Evolutionary conservation across 2,797 vertebrate species (phyloP), one percentile per base, ranked within the genome.

Genomic region (Typhlichthys subterraneus): DNA sequence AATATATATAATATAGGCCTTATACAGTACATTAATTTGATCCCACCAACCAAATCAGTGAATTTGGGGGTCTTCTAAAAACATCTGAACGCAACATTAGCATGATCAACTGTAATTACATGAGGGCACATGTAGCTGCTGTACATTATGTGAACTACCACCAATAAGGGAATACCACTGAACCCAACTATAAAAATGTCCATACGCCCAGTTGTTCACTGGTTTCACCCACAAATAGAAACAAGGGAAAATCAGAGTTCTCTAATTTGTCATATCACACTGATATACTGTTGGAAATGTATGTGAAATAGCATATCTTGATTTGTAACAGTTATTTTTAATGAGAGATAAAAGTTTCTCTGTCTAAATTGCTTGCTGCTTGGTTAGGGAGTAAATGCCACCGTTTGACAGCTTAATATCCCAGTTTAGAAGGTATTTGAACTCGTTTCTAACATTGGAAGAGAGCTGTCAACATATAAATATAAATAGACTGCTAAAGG

Each of bases 131-230:
- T 87, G 80, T 80, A 73, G 69, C 72, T 54, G 52, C 68, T 72
- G 48, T 61, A 62, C 45, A 67, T 59, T 42, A 76, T 80, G 58
- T 73, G 72, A 63, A 57, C 71, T 67, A 46, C 59, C 55, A 63
- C 77, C 63, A 65, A 31, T 33, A 66, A 69, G 80, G 82, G 83
- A 88, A 88, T 86, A 86, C 52, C 85, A 87, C 85, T 85, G 55
- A 61, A 79, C 79, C 80, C 59, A 80, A 79, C 19, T 8, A 6
- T 4, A 55, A 10, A 31, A 42, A 13, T 1, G n/a, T 46, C 23
- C 19, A 2, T 38, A n/a, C 42, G 12, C 65, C 19, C 12, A 69
- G 10, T 42, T 38, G 6, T 38, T 42, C 15, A 48, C 1, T 65
- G 33, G 57, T 57, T 2, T 63, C 12, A 54, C 55, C 33, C 5